Evolutionary conservation across 2,113 vertebrate species (phyloP), one percentile per base, ranked within the genome.

Genomic region (Notiomystis cincta): DNA sequence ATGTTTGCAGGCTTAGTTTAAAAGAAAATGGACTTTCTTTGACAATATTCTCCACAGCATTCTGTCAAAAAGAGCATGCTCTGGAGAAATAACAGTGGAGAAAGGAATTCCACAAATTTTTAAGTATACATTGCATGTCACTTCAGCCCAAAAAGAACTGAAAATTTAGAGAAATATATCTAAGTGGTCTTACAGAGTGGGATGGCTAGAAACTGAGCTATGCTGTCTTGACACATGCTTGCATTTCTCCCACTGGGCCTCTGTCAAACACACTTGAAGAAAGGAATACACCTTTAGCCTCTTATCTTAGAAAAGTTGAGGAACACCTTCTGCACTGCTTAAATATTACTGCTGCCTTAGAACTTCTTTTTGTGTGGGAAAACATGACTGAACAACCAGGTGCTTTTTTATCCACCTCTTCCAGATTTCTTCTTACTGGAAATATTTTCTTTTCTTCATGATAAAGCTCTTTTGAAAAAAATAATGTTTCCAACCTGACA

Each of bases 341-440:
- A 12, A 57, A 61, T 12, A n/a, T 15, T 27, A 70, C 5, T 78
- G 65, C 42, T 81, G 19, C 48, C 56, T 65, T 40, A 54, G 20
- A 57, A 47, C 28, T 67, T 47, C 30, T 45, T 53, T 71, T 76
- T 17, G 6, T 20, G 15, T 35, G 27, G 27, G 14, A 45, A 35
- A 72, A 65, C 25, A 75, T 2, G 2, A 82, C n/a, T 58, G 16
- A 61, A 80, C 15, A 54, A 58, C 4, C n/a, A 47, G 4, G 20
- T 18, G 19, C 5, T 27, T 76, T 38, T 60, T 69, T 5, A 85
- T 19, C 33, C 0, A 0, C 7, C 18, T 70, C 50, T 60, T 70
- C 22, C 6, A 35, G 4, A 50, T 66, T 57, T 64, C 18, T 53
- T 38, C 45, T 60, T 48, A 62, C 15, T 42, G 50, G 28, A 81